These are phyloP conservation scores for Tangara arthus DNA, from an alignment of 2,797 vertebrate species.

Conservation along the genomic window DNA sequence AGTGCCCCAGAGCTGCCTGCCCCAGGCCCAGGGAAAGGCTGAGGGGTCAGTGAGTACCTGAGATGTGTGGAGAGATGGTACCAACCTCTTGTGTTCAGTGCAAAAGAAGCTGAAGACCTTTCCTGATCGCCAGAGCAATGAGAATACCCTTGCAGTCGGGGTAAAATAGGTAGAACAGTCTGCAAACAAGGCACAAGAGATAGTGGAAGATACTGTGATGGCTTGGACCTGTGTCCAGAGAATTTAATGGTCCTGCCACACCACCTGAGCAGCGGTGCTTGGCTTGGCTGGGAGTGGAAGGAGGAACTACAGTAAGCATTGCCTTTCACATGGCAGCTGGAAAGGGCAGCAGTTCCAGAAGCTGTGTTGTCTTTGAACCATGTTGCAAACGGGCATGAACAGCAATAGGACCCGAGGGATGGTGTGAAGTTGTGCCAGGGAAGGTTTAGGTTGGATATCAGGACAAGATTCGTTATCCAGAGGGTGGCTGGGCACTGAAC, in stretches of 20 bases:
- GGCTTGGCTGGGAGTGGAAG: background rate
- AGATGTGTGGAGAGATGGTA: background rate
- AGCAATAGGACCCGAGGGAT: rapidly evolving
- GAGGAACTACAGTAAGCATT: background rate
- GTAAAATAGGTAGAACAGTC: background rate
- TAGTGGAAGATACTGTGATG: background rate
- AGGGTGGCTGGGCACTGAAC: background rate
- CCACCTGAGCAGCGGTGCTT: background rate
- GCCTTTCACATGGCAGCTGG: background rate
- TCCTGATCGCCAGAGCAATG: background rate
- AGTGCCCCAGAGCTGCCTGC: background rate
- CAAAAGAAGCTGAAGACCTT: background rate
- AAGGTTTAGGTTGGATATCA: background rate
- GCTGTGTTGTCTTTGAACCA: background rate
- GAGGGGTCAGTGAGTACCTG: background rate
- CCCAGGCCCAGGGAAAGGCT: background rate
- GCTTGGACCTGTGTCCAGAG: background rate
- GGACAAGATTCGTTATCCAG: background rate
- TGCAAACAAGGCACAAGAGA: rapidly evolving
- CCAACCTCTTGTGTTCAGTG: background rate
- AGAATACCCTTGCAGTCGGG: background rate
- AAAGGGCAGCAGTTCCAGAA: background rate
- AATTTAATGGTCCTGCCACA: background rate
- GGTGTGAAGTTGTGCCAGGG: background rate
- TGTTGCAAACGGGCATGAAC: background rate